Percentiles rank a stretch among this genome's conserved stretches.
phyloP scores from a whole-genome alignment of 2,888 invertebrate species.

The Eupithecia centaureata region DNA sequence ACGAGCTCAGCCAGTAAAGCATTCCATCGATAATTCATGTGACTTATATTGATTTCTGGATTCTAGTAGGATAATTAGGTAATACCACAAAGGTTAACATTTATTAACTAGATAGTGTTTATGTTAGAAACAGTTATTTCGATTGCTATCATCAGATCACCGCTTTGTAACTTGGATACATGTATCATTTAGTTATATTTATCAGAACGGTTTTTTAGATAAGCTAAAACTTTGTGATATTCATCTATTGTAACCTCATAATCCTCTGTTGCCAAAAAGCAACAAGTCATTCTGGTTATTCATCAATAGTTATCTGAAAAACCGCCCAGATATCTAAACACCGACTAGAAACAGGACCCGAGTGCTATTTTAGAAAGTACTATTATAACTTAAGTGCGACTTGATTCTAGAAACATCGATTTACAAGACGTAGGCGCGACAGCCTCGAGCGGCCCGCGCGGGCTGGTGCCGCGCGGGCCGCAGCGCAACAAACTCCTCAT shows the following conservation, averaged over 20 bases:
- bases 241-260: background rate
- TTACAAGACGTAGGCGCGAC: slow-evolving; percentile 60
- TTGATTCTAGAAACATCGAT: slow-evolving; percentile 53
- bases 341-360: slow-evolving; percentile 60
- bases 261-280: background rate
- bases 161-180: slow-evolving; percentile 12
- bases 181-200: slow-evolving; percentile 28
- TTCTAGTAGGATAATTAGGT: background rate
- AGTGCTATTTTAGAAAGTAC: slow-evolving; percentile 55
- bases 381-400: slow-evolving; percentile 57
- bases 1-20: background rate
- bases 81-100: too few relatives aligned
- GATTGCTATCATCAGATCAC: slow-evolving; percentile 31
- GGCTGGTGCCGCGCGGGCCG: background rate
- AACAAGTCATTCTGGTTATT: background rate
- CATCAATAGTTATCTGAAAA: slow-evolving; percentile 32
- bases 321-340: slow-evolving; percentile 41
- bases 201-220: slow-evolving; percentile 37
- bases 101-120: background rate
- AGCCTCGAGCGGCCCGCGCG: slow-evolving; percentile 58
- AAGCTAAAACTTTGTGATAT: background rate
- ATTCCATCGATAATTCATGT: background rate
- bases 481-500: slow-evolving; percentile 8
- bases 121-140: slow-evolving; percentile 3
- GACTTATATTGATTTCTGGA: background rate